Evolutionary conservation across 2,113 vertebrate species (phyloP), one percentile per base, ranked within the genome.

Genomic region (Anthoscopus minutus): DNA sequence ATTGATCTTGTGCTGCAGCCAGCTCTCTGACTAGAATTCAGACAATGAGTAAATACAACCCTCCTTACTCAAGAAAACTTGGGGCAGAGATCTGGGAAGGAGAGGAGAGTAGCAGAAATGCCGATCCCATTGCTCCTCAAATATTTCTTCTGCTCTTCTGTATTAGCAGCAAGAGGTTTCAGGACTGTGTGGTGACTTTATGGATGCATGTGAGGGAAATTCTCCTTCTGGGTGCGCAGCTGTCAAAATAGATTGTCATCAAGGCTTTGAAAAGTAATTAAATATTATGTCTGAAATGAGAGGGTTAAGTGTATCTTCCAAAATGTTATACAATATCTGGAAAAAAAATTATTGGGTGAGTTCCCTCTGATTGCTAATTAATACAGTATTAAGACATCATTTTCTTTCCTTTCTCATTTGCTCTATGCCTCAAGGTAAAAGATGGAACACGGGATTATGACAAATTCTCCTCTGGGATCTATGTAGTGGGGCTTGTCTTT

Each of bases 331-430:
- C 5, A 9, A n/a, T 79, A 58, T 44, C 48, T 89, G 24, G 44
- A 67, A 84, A 89, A 87, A 83, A 79, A 64, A 14, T 6, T 35
- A 64, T 44, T 81, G 51, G 38, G 27, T 76, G 35, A 87, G 10
- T 81, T 93, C 10, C 40, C 13, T 93, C 70, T 76, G 73, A 60
- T 24, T 87, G 40, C 37, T 95, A 88, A 93, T 93, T 87, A 73
- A 45, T 81, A 45, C 22, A 50, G 48, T 92, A 82, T 89, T 89
- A 87, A 94, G 44, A 40, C 62, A 76, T 93, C 40, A 57, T 88
- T 93, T 94, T 94, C 57, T 82, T 78, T 78, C 56, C 38, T 83
- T 94, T 96, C 54, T 92, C 69, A 33, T 94, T 91, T 91, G 22
- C 57, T 93, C 25, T 67, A 0, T 92, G 92, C 90, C 94, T 93